These are phyloP conservation scores for Rhabdornis inornatus DNA, from an alignment of 2,113 vertebrate species.

Conservation along the genomic window DNA sequence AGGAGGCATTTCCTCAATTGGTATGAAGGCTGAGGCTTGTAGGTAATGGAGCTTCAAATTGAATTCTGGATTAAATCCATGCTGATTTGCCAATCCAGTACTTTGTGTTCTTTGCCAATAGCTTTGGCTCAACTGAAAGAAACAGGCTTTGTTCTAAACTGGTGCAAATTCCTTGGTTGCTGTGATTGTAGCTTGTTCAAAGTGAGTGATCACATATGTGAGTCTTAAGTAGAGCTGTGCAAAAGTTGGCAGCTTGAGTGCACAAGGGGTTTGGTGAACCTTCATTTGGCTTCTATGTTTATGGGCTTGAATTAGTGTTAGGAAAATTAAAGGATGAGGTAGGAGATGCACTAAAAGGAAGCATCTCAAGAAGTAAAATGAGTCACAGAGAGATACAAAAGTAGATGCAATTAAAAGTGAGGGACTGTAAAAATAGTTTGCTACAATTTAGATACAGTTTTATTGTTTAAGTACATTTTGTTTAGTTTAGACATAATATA, in stretches of 20 bases:
- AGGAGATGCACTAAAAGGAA: neutral
- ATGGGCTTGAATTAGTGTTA: constrained; percentile 38
- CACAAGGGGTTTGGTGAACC: constrained; percentile 65
- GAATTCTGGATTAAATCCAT: constrained; percentile 70
- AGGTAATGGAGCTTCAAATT: constrained; percentile 75
- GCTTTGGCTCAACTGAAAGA: constrained; percentile 56
- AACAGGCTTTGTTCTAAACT: constrained; percentile 66
- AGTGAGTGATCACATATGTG: constrained; percentile 56
- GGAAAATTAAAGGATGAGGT: constrained; percentile 50
- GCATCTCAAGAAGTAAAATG: neutral
- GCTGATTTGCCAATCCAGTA: constrained; percentile 43
- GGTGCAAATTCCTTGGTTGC: constrained; percentile 65
- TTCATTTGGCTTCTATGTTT: constrained; percentile 53
- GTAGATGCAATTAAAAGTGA: neutral
- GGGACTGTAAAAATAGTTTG: neutral
- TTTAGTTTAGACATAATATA: neutral
- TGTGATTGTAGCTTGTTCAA: constrained; percentile 66
- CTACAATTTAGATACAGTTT: neutral
- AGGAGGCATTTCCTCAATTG: constrained; percentile 62
- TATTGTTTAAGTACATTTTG: neutral
- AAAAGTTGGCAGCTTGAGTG: constrained; percentile 63
- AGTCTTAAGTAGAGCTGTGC: constrained; percentile 61
- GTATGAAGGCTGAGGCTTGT: constrained; percentile 62
- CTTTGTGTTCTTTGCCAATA: constrained; percentile 44
- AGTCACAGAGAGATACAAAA: neutral